A percentile compares a stretch with the other conserved stretches of the same genome.
Evolutionary conservation across 1,140 invertebrate species (phyloP).

Genomic region (Potamilus streckersoni): DNA sequence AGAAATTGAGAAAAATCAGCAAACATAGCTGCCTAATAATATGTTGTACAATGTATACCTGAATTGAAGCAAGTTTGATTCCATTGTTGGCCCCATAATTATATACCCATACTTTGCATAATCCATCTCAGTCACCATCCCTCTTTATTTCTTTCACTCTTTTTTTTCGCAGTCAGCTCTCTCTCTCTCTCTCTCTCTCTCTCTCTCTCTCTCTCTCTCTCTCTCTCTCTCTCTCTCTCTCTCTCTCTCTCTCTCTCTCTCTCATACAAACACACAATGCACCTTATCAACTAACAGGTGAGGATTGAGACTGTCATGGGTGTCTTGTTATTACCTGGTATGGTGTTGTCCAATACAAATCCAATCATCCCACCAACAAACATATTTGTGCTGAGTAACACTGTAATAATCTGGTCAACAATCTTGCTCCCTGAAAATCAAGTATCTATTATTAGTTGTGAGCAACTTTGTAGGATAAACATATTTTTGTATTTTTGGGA

Average conservation of each 20-base stretch:
- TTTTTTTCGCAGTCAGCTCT: not conserved
- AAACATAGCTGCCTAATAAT: no score
- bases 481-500: no score
- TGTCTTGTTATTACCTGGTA: constrained; percentile 62
- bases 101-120: not conserved
- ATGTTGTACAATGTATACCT: no score
- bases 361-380: constrained; percentile 60
- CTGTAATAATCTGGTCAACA: constrained; percentile 50
- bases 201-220: not conserved
- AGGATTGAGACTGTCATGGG: not conserved
- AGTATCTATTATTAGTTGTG: not conserved
- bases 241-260: not conserved
- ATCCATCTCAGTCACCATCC: not conserved
- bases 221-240: no score
- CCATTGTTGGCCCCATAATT: not conserved
- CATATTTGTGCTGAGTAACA: constrained; percentile 57
- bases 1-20: no score
- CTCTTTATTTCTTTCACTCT: no score
- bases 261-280: not conserved
- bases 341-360: constrained; percentile 58
- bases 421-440: constrained; percentile 43
- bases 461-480: no score
- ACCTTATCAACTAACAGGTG: not conserved
- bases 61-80: no score
- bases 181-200: not conserved